Evolutionary conservation across 2,888 invertebrate species (phyloP).

Genomic region (Rhynchonema sp.): DNA sequence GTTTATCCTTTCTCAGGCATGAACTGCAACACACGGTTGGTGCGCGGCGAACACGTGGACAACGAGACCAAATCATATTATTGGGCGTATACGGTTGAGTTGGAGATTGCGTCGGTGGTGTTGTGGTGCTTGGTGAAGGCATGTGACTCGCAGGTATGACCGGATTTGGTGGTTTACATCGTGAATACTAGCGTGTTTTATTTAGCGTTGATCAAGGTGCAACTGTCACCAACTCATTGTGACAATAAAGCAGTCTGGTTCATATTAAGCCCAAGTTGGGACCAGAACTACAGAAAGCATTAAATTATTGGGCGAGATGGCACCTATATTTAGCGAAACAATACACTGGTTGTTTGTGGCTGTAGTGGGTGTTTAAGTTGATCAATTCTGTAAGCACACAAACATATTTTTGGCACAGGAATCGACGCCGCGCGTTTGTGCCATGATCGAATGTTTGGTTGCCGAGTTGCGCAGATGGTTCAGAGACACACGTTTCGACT

Average conservation of each 20-base stretch:
- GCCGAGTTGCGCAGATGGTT: not conserved
- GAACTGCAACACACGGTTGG: slow-evolving; percentile 73
- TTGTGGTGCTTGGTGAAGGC: slow-evolving; percentile 92
- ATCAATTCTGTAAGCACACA: no score
- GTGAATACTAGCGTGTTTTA: not conserved
- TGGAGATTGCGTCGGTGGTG: slow-evolving; percentile 87
- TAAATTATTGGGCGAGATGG: not conserved
- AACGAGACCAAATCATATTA: slow-evolving; percentile 93
- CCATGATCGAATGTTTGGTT: not conserved
- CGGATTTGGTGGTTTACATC: not conserved
- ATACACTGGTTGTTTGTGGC: no score
- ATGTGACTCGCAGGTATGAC: slow-evolving; percentile 21
- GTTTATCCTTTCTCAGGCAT: no score
- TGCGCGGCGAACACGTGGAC: slow-evolving; percentile 73
- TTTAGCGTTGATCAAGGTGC: no score
- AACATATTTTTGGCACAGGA: no score
- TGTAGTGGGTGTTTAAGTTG: no score
- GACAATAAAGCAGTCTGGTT: no score
- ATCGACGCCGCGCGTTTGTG: not conserved
- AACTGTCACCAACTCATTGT: no score
- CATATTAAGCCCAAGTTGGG: no score
- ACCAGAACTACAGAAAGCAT: not conserved
- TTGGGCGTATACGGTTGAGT: slow-evolving; percentile 87
- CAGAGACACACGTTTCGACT: not conserved
- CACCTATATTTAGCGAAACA: no score